Conservation (phyloP, 2,113 vertebrate species). For the Cichladusa arquata region DNA sequence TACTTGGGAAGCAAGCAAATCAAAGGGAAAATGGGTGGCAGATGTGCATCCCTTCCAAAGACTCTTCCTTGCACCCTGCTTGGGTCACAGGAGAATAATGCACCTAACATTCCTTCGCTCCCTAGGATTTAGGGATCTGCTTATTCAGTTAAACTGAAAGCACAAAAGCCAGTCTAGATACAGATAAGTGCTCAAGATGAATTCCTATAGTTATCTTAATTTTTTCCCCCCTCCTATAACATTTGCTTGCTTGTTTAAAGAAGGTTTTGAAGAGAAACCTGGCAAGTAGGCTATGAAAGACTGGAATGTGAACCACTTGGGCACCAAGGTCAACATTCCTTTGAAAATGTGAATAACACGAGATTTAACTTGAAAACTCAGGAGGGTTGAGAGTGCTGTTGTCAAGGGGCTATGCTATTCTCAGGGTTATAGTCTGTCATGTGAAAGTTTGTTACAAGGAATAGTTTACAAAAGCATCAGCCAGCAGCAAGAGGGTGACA, state of each 20-base stretch:
- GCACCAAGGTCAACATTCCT: not conserved
- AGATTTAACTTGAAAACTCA: not conserved
- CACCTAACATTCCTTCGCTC: fast-evolving
- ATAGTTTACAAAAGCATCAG: not conserved
- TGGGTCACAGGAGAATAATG: not conserved
- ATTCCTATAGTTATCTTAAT: not conserved
- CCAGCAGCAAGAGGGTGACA: not conserved
- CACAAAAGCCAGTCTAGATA: not conserved
- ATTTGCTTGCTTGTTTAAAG: not conserved
- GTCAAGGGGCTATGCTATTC: not conserved
- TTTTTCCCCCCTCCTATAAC: not conserved
- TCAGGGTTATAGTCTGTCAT: not conserved
- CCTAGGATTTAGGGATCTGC: not conserved
- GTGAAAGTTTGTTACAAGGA: not conserved
- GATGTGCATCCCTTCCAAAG: not conserved
- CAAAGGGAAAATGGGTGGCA: not conserved
- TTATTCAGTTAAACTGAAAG: not conserved
- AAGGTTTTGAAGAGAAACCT: not conserved
- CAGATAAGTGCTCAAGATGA: not conserved
- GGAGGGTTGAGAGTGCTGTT: not conserved
- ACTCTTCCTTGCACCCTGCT: not conserved
- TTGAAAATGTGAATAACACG: fast-evolving
- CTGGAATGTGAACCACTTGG: not conserved
- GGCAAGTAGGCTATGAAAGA: not conserved
- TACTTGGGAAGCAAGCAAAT: not conserved